A percentile compares a stretch with the other conserved stretches of the same genome.
phyloP scores from a whole-genome alignment of 2,888 invertebrate genomes.

The Minunthozetes semirufus region DNA sequence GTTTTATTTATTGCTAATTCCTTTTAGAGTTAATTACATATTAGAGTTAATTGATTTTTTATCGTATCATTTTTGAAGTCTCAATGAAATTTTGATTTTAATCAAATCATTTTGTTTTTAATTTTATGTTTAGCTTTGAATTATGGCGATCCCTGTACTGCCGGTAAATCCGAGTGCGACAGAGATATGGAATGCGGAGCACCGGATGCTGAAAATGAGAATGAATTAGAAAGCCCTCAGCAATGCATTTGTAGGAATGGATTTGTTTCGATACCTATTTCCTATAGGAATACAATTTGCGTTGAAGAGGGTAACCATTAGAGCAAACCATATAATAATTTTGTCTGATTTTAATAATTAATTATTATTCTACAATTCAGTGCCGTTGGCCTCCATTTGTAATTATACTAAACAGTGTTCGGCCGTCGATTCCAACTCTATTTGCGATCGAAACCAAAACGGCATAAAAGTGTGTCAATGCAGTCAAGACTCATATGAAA shows the following conservation, averaged over 20 bases:
- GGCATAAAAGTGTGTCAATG: constrained; percentile 11
- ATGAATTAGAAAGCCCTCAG: neutral
- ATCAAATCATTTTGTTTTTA: neutral
- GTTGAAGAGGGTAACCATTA: neutral
- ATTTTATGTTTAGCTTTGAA: neutral
- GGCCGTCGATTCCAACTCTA: neutral
- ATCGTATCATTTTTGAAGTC: neutral
- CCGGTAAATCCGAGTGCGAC: neutral
- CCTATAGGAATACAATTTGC: neutral
- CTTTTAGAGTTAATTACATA: too few species aligned
- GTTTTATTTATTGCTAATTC: too few species aligned
- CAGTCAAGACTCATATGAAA: neutral
- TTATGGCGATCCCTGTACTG: neutral
- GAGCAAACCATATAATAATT: neutral
- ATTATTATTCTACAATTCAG: neutral
- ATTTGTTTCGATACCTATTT: neutral
- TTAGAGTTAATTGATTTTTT: neutral
- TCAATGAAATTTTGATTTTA: neutral
- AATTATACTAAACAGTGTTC: constrained; percentile 25
- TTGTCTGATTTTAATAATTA: neutral
- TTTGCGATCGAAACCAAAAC: neutral
- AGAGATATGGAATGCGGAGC: neutral
- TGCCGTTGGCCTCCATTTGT: neutral
- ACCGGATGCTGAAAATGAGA: neutral
- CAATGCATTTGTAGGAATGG: constrained; percentile 6